Percentiles rank a stretch among this genome's conserved stretches.
Conservation (phyloP, 1,140 invertebrate genomes). For the Scaptodrosophila lebanonensis region DNA sequence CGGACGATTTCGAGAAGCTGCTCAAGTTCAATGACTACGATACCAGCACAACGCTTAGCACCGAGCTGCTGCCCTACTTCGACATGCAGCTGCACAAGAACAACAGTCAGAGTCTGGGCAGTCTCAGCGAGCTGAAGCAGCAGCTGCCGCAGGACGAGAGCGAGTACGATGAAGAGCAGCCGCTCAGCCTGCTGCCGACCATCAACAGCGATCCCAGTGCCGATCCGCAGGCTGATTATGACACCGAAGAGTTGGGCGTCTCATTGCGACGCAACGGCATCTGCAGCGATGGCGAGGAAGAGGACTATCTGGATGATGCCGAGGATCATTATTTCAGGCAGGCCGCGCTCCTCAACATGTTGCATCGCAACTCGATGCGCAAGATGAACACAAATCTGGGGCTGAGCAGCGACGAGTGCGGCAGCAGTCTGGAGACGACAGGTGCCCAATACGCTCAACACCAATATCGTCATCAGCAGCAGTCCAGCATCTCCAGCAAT, state of each 20-base stretch:
- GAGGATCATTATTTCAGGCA: constrained; percentile 73
- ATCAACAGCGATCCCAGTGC: constrained; percentile 71
- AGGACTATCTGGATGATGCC: constrained; percentile 62
- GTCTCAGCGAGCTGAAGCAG: constrained; percentile 53
- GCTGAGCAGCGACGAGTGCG: constrained; percentile 77
- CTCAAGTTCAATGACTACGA: constrained; percentile 64
- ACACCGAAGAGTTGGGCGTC: constrained; percentile 21
- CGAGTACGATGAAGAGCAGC: constrained; percentile 50
- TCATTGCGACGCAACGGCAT: constrained; percentile 49
- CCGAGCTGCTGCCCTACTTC: constrained; percentile 73
- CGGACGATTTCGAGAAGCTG: constrained; percentile 75
- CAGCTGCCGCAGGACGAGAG: constrained; percentile 14
- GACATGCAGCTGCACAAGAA: constrained; percentile 75
- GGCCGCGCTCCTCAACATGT: constrained; percentile 69
- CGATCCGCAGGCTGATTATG: constrained; percentile 59
- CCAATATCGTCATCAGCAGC: constrained; percentile 69
- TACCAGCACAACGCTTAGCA: constrained; percentile 58
- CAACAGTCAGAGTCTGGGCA: constrained; percentile 62
- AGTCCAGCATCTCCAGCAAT: constrained; percentile 73
- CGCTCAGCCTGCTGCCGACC: constrained; percentile 58
- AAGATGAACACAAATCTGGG: constrained; percentile 46
- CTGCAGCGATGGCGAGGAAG: constrained; percentile 67
- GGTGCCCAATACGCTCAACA: constrained; percentile 8
- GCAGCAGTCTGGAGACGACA: constrained; percentile 32
- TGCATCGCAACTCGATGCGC: constrained; percentile 75